These are phyloP conservation scores for Gadopsis bispinosus DNA, from an alignment of 2,797 vertebrate species.

Conservation along the genomic window DNA sequence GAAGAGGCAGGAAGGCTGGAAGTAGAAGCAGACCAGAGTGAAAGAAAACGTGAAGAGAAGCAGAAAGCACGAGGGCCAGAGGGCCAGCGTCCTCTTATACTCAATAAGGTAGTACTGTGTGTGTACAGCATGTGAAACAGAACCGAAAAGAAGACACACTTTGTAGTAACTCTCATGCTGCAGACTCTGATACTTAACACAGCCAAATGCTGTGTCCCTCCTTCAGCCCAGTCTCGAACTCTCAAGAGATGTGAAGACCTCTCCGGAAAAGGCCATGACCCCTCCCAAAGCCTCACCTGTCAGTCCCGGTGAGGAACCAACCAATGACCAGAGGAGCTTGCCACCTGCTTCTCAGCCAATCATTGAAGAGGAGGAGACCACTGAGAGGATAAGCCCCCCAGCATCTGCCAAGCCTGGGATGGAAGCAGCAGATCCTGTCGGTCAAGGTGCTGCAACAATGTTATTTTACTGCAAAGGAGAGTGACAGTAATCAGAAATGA, in stretches of 20 bases:
- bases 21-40: slow-evolving; percentile 64
- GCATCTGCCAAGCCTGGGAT: slow-evolving; percentile 27
- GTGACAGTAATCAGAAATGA: background rate
- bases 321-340: slow-evolving; percentile 58
- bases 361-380: slow-evolving; percentile 52
- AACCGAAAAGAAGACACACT: background rate
- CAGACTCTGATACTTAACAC: background rate
- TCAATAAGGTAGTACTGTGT: slow-evolving; percentile 66
- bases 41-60: slow-evolving; percentile 66
- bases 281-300: slow-evolving; percentile 64
- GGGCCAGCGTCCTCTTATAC: slow-evolving; percentile 73
- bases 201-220: slow-evolving; percentile 5
- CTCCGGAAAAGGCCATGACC: slow-evolving; percentile 53
- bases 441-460: slow-evolving; percentile 68
- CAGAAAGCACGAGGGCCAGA: slow-evolving; percentile 71
- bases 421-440: slow-evolving; percentile 57
- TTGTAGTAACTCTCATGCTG: background rate
- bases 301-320: slow-evolving; percentile 55
- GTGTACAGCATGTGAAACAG: background rate
- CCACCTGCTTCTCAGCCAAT: slow-evolving; percentile 53
- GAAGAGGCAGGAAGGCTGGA: slow-evolving; percentile 74
- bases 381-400: slow-evolving; percentile 52
- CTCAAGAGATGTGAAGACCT: slow-evolving; percentile 56
- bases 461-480: background rate
- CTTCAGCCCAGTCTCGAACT: slow-evolving; percentile 74